phyloP scores from a whole-genome alignment of 1,140 invertebrate species.

The silkworm (Bombyx mori) region DNA sequence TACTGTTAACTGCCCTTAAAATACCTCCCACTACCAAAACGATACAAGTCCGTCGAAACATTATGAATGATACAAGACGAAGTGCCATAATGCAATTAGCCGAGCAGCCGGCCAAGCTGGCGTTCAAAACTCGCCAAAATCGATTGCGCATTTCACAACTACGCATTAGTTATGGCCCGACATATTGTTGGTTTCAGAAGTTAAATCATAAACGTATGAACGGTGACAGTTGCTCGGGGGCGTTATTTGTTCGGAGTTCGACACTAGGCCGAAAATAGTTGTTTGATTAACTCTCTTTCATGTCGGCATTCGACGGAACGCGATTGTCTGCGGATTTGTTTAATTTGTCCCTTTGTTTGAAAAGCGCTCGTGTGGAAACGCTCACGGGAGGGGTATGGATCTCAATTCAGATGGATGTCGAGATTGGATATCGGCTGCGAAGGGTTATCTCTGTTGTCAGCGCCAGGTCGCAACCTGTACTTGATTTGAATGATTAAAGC shows the following conservation, averaged over 20 bases:
- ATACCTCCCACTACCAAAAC: too few relatives aligned
- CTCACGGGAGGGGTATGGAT: constrained; percentile 29
- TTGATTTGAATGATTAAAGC: constrained; percentile 18
- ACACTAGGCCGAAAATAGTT: constrained; percentile 34
- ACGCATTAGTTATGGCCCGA: constrained; percentile 38
- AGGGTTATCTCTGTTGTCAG: constrained; percentile 51
- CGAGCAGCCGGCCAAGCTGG: constrained; percentile 51
- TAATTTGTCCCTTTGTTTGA: constrained; percentile 68
- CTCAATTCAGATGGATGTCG: constrained; percentile 40
- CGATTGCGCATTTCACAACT: constrained; percentile 47
- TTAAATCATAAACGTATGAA: constrained; percentile 57
- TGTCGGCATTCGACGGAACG: constrained; percentile 50
- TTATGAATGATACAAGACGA: constrained; percentile 4
- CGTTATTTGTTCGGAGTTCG: constrained; percentile 47
- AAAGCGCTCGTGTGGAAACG: constrained; percentile 54
- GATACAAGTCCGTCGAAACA: too few relatives aligned
- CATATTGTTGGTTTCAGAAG: constrained; percentile 13
- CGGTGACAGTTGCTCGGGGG: constrained; percentile 53
- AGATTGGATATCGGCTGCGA: constrained; percentile 40
- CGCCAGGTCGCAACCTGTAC: constrained; percentile 41
- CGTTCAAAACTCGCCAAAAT: constrained; percentile 12
- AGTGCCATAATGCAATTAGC: constrained; percentile 9
- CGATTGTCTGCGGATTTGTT: constrained; percentile 65
- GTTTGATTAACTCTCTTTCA: constrained; percentile 68
- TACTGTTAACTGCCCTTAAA: too few relatives aligned